Base-by-base conservation (phyloP, 2,888 invertebrate genomes). In the Acanthosepion pharaonis region DNA sequence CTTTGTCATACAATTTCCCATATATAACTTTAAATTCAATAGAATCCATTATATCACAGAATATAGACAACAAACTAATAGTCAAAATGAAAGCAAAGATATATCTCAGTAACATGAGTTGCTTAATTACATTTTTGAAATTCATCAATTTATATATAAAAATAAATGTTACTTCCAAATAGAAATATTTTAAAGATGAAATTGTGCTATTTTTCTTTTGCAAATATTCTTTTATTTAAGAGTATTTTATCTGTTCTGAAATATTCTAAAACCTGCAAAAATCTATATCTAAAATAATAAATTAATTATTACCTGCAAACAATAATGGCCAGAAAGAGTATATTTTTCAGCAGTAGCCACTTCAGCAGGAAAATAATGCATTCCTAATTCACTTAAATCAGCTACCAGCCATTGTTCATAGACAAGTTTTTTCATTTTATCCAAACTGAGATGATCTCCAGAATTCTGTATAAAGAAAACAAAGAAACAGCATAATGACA, bases 341-440 rank as follows among this genome's bases (percentile, higher is more conserved):
- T 94, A 95, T 95, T 96, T 97, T 0, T 95, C 94, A 0, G 95
- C 94, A 20, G 94, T 94, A 5, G 94, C 53, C 6, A 96, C 49
- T 18, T 95, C 95, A 33, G 92, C 94, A 55, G 97, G 97, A 15
- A 97, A 96, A 95, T 96, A 96, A 3, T 95, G 94, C 6, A 96
- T 96, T 49, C 96, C 96, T 15, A 97, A 96, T 92, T 97, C 97
- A 94, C 96, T 95, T 42, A 97, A 96, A 95, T 97, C 97, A 53
- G 97, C 95, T 53, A 96, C 94, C 92, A 97, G 94, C 97, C 97
- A 97, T 94, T 97, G 97, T 94, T 97, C 97, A 96, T 96, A 97
- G 49, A 97, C 97, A 93, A 96, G 95, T 18, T 95, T 95, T 92
- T 96, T 96, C 51, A 97, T 94, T 94, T 96, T 96, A 18, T 96